phyloP scores from a whole-genome alignment of 2,888 invertebrate species.

The Drosophila multiciliata region DNA sequence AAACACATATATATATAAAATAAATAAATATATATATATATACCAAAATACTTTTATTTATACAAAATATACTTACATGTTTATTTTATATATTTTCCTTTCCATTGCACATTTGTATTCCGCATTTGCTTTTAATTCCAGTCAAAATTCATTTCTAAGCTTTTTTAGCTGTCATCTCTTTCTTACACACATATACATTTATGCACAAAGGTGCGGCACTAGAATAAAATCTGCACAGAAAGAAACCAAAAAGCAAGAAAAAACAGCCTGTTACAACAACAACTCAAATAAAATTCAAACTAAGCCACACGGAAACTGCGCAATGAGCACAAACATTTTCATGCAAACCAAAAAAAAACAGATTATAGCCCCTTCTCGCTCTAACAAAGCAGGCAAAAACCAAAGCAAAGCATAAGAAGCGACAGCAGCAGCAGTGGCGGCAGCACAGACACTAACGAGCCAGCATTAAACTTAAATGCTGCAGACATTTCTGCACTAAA shows the following conservation, averaged over 20 bases:
- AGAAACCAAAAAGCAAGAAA: constrained; percentile 27
- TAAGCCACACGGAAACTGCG: constrained; percentile 76
- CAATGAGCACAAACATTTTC: constrained; percentile 66
- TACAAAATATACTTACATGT: not conserved
- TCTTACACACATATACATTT: not conserved
- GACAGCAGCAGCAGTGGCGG: constrained; percentile 30
- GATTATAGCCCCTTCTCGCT: constrained; percentile 43
- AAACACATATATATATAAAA: not conserved
- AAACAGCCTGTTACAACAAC: constrained; percentile 27
- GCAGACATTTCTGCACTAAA: constrained; percentile 80
- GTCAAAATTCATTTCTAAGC: constrained; percentile 15
- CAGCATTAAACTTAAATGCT: constrained; percentile 72
- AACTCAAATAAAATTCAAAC: constrained; percentile 58
- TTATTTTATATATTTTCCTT: not conserved
- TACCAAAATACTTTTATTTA: no score
- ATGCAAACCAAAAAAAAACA: constrained; percentile 57
- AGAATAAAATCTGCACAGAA: constrained; percentile 37
- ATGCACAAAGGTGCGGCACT: constrained; percentile 50
- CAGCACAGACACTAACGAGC: constrained; percentile 58
- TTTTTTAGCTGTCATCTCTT: constrained; percentile 12
- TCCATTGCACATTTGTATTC: not conserved
- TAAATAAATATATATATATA: not conserved
- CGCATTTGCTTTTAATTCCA: not conserved
- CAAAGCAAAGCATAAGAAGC: constrained; percentile 54
- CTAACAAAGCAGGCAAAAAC: constrained; percentile 16